These are phyloP conservation scores for Stratiomys singularior DNA, from an alignment of 2,888 invertebrate genomes.

Conservation along the genomic window DNA sequence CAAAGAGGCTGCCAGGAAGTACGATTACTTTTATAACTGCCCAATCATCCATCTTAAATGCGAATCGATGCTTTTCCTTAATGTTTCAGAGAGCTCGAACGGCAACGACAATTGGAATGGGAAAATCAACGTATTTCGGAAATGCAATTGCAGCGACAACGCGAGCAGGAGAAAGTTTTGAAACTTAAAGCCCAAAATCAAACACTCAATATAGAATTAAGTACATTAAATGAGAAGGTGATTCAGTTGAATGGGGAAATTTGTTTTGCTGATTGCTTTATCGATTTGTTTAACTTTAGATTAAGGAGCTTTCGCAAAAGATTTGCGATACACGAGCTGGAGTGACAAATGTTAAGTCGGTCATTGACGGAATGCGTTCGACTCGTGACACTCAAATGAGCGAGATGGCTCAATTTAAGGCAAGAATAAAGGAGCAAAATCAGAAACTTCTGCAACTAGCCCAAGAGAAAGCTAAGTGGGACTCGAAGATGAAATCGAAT, in stretches of 20 bases:
- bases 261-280: neutral
- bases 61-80: neutral
- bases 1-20: conserved; percentile 78
- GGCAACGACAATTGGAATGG: conserved; percentile 95
- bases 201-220: conserved; percentile 81
- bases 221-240: conserved; percentile 67
- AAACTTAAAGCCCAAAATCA: conserved; percentile 89
- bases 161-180: conserved; percentile 85
- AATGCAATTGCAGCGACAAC: conserved; percentile 84
- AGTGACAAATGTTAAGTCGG: conserved; percentile 90
- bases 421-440: conserved; percentile 85
- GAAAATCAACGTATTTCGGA: conserved; percentile 91
- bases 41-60: no score
- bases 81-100: conserved; percentile 82
- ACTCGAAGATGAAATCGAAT: conserved; percentile 70
- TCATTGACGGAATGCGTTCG: conserved; percentile 95
- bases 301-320: conserved; percentile 81
- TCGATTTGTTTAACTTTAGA: conserved; percentile 65
- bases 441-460: conserved; percentile 80
- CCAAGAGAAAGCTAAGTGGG: conserved; percentile 84
- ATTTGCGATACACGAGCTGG: conserved; percentile 86
- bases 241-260: neutral
- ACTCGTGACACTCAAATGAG: conserved; percentile 92
- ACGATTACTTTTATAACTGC: no score
- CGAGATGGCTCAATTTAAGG: conserved; percentile 85